phyloP scores from a whole-genome alignment of 2,888 invertebrate species.

The Acanthococcus lagerstroemiae region DNA sequence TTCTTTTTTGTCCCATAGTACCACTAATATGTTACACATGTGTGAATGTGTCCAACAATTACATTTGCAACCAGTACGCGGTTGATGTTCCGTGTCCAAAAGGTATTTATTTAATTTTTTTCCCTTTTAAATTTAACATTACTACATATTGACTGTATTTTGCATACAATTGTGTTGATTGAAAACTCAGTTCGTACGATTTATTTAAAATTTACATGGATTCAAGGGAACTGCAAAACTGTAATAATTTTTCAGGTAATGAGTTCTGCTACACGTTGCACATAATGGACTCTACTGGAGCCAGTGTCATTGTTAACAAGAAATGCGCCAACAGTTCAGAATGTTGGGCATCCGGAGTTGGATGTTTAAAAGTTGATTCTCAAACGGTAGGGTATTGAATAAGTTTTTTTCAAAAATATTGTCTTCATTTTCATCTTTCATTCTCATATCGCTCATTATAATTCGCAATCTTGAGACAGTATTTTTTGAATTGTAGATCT shows the following conservation, averaged over 20 bases:
- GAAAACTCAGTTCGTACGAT: too few relatives aligned
- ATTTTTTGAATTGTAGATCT: conserved; percentile 47
- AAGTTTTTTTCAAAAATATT: too few relatives aligned
- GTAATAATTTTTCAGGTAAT: conserved; percentile 45
- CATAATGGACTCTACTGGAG: conserved; percentile 54
- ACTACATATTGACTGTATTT: conserved; percentile 7
- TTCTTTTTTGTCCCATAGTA: conserved; percentile 30
- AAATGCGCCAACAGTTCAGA: conserved; percentile 52
- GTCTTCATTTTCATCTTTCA: too few relatives aligned
- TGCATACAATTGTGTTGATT: too few relatives aligned
- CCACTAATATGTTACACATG: conserved; percentile 51
- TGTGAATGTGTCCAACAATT: conserved; percentile 54
- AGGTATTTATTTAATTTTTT: too few relatives aligned
- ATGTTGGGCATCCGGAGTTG: conserved; percentile 51
- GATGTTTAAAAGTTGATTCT: conserved; percentile 52
- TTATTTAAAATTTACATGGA: too few relatives aligned
- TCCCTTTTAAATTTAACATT: conserved; percentile 30
- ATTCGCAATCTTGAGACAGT: not conserved
- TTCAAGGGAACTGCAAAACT: too few relatives aligned
- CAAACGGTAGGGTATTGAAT: conserved; percentile 45
- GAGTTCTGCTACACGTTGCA: conserved; percentile 54
- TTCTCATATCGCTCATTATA: not conserved
- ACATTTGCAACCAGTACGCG: conserved; percentile 53
- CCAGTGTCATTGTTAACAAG: conserved; percentile 54
- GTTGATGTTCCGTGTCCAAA: conserved; percentile 52